Conservation (phyloP, 2,888 invertebrate genomes). For the Papilio elwesi region DNA sequence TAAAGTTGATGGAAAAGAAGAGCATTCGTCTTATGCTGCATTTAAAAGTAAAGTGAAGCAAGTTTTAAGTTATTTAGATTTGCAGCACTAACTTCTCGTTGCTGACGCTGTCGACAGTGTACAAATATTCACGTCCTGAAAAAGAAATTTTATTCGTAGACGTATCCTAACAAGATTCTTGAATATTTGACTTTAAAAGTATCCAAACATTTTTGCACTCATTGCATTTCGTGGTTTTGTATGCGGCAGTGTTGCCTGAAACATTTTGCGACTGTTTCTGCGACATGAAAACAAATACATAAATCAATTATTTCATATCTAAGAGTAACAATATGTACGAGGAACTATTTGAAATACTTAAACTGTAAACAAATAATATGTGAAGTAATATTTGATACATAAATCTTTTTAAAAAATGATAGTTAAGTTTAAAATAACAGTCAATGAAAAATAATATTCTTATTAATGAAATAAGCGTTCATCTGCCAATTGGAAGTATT, state of each 20-base stretch:
- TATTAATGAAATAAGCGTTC: not conserved
- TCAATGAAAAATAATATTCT: too few species aligned
- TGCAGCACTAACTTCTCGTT: slow-evolving; percentile 12
- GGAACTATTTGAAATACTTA: too few species aligned
- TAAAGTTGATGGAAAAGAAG: slow-evolving; percentile 1
- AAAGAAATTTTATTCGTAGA: slow-evolving; percentile 8
- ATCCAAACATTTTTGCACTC: not conserved
- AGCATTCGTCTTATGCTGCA: slow-evolving; percentile 8
- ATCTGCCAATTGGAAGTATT: not conserved
- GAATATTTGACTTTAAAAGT: not conserved
- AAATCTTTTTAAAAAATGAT: too few species aligned
- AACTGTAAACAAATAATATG: too few species aligned
- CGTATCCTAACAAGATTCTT: not conserved
- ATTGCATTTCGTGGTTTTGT: too few species aligned
- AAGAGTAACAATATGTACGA: too few species aligned
- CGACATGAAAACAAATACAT: too few species aligned
- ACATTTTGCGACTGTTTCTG: too few species aligned
- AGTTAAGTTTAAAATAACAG: too few species aligned
- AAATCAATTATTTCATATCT: too few species aligned
- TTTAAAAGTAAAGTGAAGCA: slow-evolving; percentile 9
- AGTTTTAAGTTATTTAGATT: slow-evolving; percentile 22
- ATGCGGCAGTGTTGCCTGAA: too few species aligned
- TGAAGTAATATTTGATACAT: too few species aligned
- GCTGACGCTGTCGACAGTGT: slow-evolving; percentile 1
- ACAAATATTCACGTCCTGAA: slow-evolving; percentile 11